Percentiles rank a stretch among this genome's conserved stretches.
Evolutionary conservation across 2,888 invertebrate genomes (phyloP).

Genomic region (Caprella mutica): DNA sequence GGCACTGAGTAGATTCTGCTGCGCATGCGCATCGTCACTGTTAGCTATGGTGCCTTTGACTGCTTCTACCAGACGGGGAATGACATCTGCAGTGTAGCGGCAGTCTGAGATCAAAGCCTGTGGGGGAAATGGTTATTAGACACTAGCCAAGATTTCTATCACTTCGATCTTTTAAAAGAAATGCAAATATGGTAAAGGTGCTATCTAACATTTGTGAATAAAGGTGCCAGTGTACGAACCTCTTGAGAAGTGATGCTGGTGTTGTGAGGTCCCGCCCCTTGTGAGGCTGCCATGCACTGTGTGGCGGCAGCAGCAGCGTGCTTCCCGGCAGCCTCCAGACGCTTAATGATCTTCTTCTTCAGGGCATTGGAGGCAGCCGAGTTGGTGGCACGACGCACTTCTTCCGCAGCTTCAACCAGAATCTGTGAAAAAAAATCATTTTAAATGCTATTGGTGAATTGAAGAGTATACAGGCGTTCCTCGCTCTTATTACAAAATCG

Average conservation of each 20-base stretch:
- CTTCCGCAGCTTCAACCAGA: slow-evolving; percentile 78
- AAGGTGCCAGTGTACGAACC: too few species aligned
- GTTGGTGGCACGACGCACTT: slow-evolving; percentile 73
- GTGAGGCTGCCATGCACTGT: slow-evolving; percentile 79
- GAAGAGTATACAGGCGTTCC: too few species aligned
- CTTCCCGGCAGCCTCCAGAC: slow-evolving; percentile 52
- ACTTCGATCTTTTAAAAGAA: neutral
- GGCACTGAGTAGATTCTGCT: slow-evolving; percentile 64
- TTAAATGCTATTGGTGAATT: too few species aligned
- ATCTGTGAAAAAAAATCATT: too few species aligned
- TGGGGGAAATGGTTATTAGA: neutral
- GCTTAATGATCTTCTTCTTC: slow-evolving; percentile 58
- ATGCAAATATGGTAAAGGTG: too few species aligned
- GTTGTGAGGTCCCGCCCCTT: slow-evolving; percentile 65
- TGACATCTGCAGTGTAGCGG: slow-evolving; percentile 50
- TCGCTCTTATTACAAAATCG: too few species aligned
- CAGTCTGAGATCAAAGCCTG: slow-evolving; percentile 1
- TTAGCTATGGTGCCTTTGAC: slow-evolving; percentile 56
- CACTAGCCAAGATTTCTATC: neutral
- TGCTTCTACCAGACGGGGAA: slow-evolving; percentile 69
- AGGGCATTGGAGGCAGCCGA: slow-evolving; percentile 72
- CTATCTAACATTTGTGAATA: too few species aligned
- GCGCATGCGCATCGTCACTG: slow-evolving; percentile 62
- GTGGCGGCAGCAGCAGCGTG: slow-evolving; percentile 79
- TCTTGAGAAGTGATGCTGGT: slow-evolving; percentile 57